phyloP scores from a whole-genome alignment of 2,888 invertebrate species.

The Lottia gigantea region DNA sequence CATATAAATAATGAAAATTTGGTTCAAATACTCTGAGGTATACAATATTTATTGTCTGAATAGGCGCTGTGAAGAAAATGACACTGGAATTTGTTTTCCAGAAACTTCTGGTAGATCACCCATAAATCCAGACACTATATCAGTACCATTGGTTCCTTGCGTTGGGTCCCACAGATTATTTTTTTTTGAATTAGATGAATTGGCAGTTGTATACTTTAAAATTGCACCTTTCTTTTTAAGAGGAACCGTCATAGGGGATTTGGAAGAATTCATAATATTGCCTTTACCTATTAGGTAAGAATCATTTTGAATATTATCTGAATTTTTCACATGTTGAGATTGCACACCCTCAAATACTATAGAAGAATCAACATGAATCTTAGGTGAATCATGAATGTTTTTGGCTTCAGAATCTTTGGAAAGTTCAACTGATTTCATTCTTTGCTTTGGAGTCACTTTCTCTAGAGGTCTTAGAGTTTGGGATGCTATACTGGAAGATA shows the following conservation, averaged over 20 bases:
- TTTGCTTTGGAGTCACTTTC: constrained; percentile 25
- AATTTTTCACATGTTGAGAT: background rate
- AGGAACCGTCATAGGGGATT: background rate
- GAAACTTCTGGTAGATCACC: constrained; percentile 2
- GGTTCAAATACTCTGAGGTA: too few relatives aligned
- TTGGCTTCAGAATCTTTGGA: constrained; percentile 2
- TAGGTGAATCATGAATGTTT: background rate
- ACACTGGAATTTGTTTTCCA: background rate
- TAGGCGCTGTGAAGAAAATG: background rate
- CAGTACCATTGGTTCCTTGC: background rate
- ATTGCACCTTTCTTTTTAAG: constrained; percentile 4
- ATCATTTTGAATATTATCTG: background rate
- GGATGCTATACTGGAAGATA: background rate
- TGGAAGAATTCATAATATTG: background rate
- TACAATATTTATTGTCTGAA: background rate
- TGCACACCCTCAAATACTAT: background rate
- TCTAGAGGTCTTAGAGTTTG: constrained; percentile 23
- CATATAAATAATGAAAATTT: too few relatives aligned
- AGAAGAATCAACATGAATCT: background rate
- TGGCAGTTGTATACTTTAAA: background rate
- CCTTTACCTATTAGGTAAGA: background rate
- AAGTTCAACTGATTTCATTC: constrained; percentile 1
- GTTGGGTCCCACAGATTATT: background rate
- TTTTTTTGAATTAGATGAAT: background rate
- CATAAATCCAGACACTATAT: background rate